Conservation (phyloP, 2,797 vertebrate genomes). For the Antrozous pallidus region DNA sequence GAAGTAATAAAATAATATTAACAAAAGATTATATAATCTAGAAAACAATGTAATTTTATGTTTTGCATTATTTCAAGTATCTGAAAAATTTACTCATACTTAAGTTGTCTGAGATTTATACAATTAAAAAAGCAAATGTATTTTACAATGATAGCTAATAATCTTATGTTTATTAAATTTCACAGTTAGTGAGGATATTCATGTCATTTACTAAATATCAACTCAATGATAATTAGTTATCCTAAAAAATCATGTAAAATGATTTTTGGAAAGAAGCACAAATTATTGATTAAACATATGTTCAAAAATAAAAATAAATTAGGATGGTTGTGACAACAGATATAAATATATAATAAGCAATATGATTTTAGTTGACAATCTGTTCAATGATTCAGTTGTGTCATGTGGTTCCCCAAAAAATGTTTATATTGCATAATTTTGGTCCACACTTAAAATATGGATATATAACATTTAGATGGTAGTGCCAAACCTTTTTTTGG, state of each 20-base stretch:
- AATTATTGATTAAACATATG: constrained; percentile 42
- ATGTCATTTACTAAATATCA: not conserved
- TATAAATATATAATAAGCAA: not conserved
- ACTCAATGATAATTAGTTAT: not conserved
- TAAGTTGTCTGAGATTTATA: not conserved
- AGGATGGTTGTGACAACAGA: constrained; percentile 1
- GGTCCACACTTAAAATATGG: not conserved
- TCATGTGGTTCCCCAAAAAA: not conserved
- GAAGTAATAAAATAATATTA: not conserved
- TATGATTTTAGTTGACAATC: constrained; percentile 30
- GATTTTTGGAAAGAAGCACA: constrained; percentile 10
- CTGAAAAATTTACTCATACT: not conserved
- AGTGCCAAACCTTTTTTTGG: not conserved
- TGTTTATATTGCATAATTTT: constrained; percentile 14
- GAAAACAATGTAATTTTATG: not conserved
- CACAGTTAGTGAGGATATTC: not conserved
- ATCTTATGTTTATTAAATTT: not conserved
- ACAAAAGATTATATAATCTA: not conserved
- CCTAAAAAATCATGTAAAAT: constrained; percentile 14
- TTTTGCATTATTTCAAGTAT: not conserved
- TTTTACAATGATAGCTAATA: not conserved
- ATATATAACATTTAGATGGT: not conserved
- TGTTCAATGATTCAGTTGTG: constrained; percentile 44
- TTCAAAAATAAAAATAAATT: constrained; percentile 45
- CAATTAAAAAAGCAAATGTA: not conserved